Evolutionary conservation across 1,140 invertebrate species (phyloP), one percentile per base, ranked within the genome.

Genomic region (Drosophila nikananu): DNA sequence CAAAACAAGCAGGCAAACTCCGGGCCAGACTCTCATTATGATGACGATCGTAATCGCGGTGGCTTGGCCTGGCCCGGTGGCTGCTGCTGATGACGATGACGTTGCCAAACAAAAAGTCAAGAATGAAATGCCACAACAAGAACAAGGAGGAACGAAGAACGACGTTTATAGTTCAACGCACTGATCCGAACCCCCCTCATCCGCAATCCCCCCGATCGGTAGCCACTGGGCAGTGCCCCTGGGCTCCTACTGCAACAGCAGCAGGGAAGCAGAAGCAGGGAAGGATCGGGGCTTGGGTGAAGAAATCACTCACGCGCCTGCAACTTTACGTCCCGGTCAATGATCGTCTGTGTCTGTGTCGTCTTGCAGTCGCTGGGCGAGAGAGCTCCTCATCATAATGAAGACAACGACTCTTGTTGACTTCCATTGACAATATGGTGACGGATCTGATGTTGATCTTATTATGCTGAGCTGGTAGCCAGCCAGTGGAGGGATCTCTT

Each of bases 161-260:
- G 80, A 89, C 86, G 84, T 89, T 89, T 89, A 89, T 89, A 84
- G 84, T 89, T 89, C 84, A 89, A 89, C 84, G 84, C 84, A 84
- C 84, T 68, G 84, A 52, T 55, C 39, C 39, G 21, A 12, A 4
- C 57, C 61, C 57, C 61, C 48, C 61, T 35, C 25, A 21, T 32
- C 37, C 62, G n/a, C 49, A 15, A 21, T 63, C 8, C 60, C 46
- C 15, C 10, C 55, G 71, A 77, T 77, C 82, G 65, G 65, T 81
- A 79, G 83, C 84, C 77, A 77, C 19, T 84, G 82, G 82, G 48
- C 82, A 81, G 64, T 83, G 81, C 81, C 81, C 81, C 62, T 48
- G 25, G 64, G 62, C 54, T 37, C 32, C 54, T 57, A 19, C 54
- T 37, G 32, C 55, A 25, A 39, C 30, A 37, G 7, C 41, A 35